Conservation (phyloP, 2,888 invertebrate genomes). For the Folsomia manolachei region DNA sequence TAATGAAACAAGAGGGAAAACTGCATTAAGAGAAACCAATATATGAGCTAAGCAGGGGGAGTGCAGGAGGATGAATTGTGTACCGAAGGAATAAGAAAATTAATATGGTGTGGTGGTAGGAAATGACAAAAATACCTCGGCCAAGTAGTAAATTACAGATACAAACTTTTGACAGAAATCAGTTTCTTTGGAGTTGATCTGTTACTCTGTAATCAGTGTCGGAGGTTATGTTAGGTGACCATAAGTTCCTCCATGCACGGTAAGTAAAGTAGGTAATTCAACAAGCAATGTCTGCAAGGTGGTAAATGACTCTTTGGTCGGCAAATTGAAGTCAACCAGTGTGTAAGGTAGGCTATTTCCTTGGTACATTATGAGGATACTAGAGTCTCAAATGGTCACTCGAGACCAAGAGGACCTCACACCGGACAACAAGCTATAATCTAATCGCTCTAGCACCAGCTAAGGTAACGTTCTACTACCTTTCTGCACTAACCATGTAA, state of each 20-base stretch:
- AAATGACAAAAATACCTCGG: slow-evolving; percentile 35
- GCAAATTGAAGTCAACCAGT: too few species aligned
- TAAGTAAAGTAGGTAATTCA: background rate
- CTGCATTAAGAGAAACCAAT: too few species aligned
- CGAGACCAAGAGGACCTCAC: slow-evolving; percentile 9
- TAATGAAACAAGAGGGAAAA: too few species aligned
- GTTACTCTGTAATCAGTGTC: slow-evolving; percentile 48
- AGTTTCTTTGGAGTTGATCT: slow-evolving; percentile 40
- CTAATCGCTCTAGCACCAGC: too few species aligned
- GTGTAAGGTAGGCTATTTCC: too few species aligned
- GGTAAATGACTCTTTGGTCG: background rate
- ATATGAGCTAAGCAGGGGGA: too few species aligned
- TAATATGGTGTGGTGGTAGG: slow-evolving; percentile 10
- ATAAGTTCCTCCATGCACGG: slow-evolving; percentile 32
- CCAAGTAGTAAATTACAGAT: slow-evolving; percentile 50
- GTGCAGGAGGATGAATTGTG: slow-evolving; percentile 11
- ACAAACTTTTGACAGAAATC: slow-evolving; percentile 47
- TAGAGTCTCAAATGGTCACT: background rate
- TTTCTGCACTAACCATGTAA: background rate
- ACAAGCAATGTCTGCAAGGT: background rate
- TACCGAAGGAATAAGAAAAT: slow-evolving; percentile 9
- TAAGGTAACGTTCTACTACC: too few species aligned
- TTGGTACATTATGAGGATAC: too few species aligned
- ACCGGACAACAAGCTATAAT: background rate
- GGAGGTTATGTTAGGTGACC: slow-evolving; percentile 36